Conservation (phyloP, 2,888 invertebrate species). For the Meloe dianella region DNA sequence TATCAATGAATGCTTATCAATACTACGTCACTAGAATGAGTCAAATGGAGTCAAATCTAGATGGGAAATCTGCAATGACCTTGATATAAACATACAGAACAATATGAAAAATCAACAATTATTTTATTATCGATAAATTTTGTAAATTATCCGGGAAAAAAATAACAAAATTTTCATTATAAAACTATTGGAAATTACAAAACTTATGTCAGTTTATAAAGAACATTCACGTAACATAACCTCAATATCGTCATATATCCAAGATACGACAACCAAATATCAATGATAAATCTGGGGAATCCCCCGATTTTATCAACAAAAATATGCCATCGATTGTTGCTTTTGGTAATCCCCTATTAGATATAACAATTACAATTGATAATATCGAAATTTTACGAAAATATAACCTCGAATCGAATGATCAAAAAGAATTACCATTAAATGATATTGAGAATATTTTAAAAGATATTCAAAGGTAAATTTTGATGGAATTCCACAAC, state of each 20-base stretch:
- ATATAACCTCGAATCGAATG: conserved; percentile 55
- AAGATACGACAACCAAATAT: too few species aligned
- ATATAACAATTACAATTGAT: conserved; percentile 52
- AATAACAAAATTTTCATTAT: background rate
- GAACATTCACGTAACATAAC: conserved; percentile 1
- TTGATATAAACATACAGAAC: background rate
- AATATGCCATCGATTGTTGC: conserved; percentile 47
- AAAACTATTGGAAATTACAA: background rate
- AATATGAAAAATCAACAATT: background rate
- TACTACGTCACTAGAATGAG: background rate
- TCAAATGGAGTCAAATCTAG: too few species aligned
- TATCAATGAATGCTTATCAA: background rate
- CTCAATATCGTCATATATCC: conserved; percentile 7
- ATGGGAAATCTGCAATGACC: background rate
- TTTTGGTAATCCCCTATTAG: conserved; percentile 60
- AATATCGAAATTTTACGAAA: conserved; percentile 50
- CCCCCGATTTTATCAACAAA: conserved; percentile 36
- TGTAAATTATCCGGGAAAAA: background rate
- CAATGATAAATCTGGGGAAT: conserved; percentile 18
- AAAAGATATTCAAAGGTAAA: conserved; percentile 47
- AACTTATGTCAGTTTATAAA: background rate
- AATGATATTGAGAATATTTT: conserved; percentile 48
- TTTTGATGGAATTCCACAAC: conserved; percentile 10
- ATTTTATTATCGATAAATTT: background rate
- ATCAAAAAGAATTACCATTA: conserved; percentile 53